Evolutionary conservation across 1,140 invertebrate genomes (phyloP).

Genomic region (Homarus americanus): DNA sequence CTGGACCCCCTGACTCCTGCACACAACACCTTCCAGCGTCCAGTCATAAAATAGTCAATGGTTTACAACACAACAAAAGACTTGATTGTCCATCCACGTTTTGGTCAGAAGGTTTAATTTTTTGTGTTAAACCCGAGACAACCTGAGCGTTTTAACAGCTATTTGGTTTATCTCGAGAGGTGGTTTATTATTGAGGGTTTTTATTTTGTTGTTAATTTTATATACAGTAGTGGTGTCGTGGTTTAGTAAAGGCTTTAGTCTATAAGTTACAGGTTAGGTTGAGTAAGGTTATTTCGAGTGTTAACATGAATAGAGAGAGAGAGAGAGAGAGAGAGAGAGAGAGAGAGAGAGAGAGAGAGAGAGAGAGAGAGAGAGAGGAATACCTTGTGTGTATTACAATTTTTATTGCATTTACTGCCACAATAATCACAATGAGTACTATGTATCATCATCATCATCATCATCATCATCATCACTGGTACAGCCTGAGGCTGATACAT

Average conservation of each 20-base stretch:
- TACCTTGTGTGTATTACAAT: no score
- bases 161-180: background rate
- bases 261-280: no score
- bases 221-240: background rate
- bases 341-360: slow-evolving; percentile 1
- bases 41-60: slow-evolving; percentile 36
- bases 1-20: background rate
- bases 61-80: slow-evolving; percentile 50
- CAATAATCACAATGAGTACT: no score
- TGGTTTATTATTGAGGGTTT: background rate
- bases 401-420: no score
- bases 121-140: background rate
- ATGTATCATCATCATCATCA: no score
- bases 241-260: background rate
- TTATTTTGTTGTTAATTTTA: no score
- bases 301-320: no score
- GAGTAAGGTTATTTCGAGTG: no score
- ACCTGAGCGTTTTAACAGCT: background rate
- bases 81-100: slow-evolving; percentile 39
- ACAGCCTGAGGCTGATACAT: background rate
- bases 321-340: background rate
- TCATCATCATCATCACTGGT: no score
- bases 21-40: slow-evolving; percentile 22
- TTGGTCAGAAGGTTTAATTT: no score
- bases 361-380: background rate